phyloP scores from a whole-genome alignment of 2,888 invertebrate species.

The Nymphalis polychloros region DNA sequence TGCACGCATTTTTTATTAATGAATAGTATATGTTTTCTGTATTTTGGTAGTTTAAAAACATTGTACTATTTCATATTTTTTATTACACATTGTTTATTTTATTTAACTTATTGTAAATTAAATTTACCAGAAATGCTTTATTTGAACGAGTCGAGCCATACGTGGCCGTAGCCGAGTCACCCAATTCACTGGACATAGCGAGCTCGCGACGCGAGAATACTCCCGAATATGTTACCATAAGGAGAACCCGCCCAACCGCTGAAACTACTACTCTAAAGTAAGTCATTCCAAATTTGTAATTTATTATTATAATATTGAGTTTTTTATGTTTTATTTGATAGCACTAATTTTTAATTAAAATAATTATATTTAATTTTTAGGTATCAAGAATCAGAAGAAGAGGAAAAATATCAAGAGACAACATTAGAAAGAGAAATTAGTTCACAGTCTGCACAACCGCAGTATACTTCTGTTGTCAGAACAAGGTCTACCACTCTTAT shows the following conservation, averaged over 20 bases:
- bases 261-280: conserved; percentile 77
- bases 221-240: conserved; percentile 86
- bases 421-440: conserved; percentile 71
- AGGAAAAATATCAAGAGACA: conserved; percentile 61
- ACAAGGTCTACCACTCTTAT: conserved; percentile 61
- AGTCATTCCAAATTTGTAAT: conserved; percentile 43
- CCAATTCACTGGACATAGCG: conserved; percentile 56
- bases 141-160: conserved; percentile 68
- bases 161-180: conserved; percentile 57
- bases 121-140: conserved; percentile 61
- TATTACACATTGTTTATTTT: too few relatives aligned
- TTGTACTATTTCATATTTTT: neutral
- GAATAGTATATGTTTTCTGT: too few relatives aligned
- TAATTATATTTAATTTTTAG: conserved; percentile 46
- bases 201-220: conserved; percentile 61
- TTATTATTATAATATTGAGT: conserved; percentile 10
- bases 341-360: too few relatives aligned
- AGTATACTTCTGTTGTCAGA: conserved; percentile 69
- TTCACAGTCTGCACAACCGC: conserved; percentile 62
- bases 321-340: too few relatives aligned
- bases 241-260: conserved; percentile 80
- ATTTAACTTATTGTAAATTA: neutral
- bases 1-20: too few relatives aligned
- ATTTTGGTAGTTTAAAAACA: too few relatives aligned
- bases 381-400: conserved; percentile 58